phyloP scores from a whole-genome alignment of 2,113 vertebrate species.

The Caranx melampygus region DNA sequence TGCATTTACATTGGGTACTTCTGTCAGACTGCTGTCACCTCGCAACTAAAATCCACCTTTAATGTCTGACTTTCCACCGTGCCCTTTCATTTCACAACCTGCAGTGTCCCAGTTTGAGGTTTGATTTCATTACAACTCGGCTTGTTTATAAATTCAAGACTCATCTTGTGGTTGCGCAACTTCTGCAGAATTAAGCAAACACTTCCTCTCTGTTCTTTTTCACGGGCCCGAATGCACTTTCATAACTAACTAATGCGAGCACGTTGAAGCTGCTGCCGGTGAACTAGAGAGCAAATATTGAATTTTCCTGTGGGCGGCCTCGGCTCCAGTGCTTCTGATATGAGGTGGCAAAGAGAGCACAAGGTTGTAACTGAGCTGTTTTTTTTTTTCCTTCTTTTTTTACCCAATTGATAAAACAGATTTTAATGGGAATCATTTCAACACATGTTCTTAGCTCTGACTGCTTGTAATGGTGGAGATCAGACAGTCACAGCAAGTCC shows the following conservation, averaged over 20 bases:
- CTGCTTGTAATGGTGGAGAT: neutral
- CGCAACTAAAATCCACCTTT: neutral
- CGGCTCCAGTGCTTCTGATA: constrained; percentile 12
- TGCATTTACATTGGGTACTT: neutral
- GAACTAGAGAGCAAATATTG: constrained; percentile 78
- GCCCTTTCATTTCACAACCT: neutral
- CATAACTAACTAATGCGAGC: constrained; percentile 2
- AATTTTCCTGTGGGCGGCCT: constrained; percentile 65
- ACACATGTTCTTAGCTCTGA: neutral
- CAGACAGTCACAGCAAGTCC: neutral
- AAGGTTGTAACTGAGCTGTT: neutral
- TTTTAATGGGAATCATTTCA: neutral
- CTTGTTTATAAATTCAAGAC: neutral
- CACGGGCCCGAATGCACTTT: constrained; percentile 41
- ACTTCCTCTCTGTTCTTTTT: neutral
- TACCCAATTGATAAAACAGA: neutral
- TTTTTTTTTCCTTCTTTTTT: neutral
- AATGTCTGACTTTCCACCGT: neutral
- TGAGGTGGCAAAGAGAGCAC: constrained; percentile 15
- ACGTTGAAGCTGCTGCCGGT: constrained; percentile 14
- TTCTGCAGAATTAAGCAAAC: constrained; percentile 36
- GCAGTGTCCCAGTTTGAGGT: neutral
- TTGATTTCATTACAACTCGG: neutral
- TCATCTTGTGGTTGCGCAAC: constrained; percentile 37
- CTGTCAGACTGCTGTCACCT: neutral